These are phyloP conservation scores for Danio aesculapii DNA, from an alignment of 2,797 vertebrate species.

Conservation along the genomic window DNA sequence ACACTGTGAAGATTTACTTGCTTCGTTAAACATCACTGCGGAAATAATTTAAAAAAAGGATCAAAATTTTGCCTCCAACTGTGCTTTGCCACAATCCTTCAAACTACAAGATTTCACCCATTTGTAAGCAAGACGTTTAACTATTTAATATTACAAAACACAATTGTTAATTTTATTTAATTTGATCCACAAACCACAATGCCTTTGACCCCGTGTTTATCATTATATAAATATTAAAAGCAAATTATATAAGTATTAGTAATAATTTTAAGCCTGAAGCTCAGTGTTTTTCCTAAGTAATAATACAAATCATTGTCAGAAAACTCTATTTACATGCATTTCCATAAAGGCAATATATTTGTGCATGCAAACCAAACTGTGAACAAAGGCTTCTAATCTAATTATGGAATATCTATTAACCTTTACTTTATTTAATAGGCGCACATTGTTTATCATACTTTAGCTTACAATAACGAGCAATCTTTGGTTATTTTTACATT, in stretches of 20 bases:
- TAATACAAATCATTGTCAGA: conserved; percentile 20
- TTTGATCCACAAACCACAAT: no score
- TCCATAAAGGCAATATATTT: neutral
- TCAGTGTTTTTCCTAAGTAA: neutral
- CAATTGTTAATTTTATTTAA: no score
- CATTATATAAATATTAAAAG: no score
- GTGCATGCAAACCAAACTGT: conserved; percentile 16
- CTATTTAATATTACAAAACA: no score
- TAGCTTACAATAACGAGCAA: neutral
- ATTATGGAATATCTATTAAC: neutral
- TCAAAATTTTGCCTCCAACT: no score
- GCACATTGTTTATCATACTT: neutral
- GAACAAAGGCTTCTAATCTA: conserved; percentile 1
- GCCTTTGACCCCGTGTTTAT: neutral
- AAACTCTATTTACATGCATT: conserved; percentile 24
- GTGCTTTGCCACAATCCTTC: no score
- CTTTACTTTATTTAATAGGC: neutral
- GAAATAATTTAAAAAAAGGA: no score
- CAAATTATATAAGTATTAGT: no score
- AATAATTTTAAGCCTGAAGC: neutral
- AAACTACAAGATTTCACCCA: no score
- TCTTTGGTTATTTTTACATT: no score
- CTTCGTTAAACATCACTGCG: no score
- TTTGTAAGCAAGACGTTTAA: no score
- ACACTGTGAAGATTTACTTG: neutral